Percentiles rank a stretch among this genome's conserved stretches.
These are phyloP conservation scores for Prionace glauca DNA, from an alignment of 2,797 vertebrate genomes.

Conservation along the genomic window DNA sequence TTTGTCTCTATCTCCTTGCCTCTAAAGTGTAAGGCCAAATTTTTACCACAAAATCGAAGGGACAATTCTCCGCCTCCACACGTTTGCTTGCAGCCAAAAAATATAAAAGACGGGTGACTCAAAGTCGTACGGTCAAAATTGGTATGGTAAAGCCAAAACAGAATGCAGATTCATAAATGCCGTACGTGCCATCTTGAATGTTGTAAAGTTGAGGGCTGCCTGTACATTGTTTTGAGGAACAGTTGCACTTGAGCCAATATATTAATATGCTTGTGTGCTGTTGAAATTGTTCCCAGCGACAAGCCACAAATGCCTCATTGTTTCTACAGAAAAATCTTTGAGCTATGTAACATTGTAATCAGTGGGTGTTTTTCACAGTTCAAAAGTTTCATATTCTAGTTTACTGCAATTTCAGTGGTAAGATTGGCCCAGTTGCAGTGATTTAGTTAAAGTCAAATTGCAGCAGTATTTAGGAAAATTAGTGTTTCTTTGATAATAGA, in stretches of 20 bases:
- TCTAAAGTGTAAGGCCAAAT: no score
- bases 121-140: no score
- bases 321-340: neutral
- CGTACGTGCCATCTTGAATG: no score
- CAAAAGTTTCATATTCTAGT: neutral
- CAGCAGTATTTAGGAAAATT: neutral
- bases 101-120: no score
- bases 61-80: no score
- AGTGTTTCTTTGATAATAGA: neutral
- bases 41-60: no score
- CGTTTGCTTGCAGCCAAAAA: no score
- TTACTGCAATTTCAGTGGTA: neutral
- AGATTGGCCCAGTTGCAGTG: neutral
- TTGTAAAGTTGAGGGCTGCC: no score
- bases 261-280: neutral
- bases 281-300: neutral
- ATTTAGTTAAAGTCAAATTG: neutral
- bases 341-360: neutral
- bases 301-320: neutral
- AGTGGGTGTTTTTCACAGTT: constrained; percentile 1
- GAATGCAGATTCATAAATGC: no score
- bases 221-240: neutral
- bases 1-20: no score
- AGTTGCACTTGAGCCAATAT: neutral
- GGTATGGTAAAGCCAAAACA: no score